phyloP scores from a whole-genome alignment of 2,113 vertebrate genomes.

The Gorsachius goisagi region DNA sequence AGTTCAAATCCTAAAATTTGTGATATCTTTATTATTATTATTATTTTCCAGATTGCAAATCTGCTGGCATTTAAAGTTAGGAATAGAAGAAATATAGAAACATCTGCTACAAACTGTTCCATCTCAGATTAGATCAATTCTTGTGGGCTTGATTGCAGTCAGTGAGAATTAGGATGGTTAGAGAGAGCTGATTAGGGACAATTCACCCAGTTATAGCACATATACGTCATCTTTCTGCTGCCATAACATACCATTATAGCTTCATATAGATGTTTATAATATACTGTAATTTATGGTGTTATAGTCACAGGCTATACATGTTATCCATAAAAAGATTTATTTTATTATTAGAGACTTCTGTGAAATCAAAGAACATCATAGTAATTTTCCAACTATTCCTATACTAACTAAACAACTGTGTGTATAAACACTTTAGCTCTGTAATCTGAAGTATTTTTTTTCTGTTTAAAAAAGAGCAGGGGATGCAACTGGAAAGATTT shows the following conservation, averaged over 20 bases:
- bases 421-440: background rate
- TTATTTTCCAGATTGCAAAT: background rate
- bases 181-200: constrained; percentile 37
- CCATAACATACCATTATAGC: constrained; percentile 37
- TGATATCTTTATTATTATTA: background rate
- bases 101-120: constrained; percentile 38
- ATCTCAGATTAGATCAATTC: constrained; percentile 38
- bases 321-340: constrained; percentile 24
- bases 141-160: constrained; percentile 41
- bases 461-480: background rate
- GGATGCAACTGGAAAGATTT: background rate
- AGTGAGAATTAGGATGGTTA: constrained; percentile 45
- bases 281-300: constrained; percentile 19
- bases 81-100: constrained; percentile 33
- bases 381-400: constrained; percentile 42
- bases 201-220: constrained; percentile 20
- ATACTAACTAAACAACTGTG: background rate
- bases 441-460: background rate
- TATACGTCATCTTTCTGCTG: constrained; percentile 14
- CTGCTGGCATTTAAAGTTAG: background rate
- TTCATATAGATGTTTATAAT: constrained; percentile 24
- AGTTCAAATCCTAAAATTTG: background rate
- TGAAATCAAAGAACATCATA: constrained; percentile 17
- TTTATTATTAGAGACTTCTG: constrained; percentile 38
- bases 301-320: background rate